Evolutionary conservation across 2,888 invertebrate species (phyloP), one percentile per base, ranked within the genome.

Genomic region (Eupithecia abbreviata): DNA sequence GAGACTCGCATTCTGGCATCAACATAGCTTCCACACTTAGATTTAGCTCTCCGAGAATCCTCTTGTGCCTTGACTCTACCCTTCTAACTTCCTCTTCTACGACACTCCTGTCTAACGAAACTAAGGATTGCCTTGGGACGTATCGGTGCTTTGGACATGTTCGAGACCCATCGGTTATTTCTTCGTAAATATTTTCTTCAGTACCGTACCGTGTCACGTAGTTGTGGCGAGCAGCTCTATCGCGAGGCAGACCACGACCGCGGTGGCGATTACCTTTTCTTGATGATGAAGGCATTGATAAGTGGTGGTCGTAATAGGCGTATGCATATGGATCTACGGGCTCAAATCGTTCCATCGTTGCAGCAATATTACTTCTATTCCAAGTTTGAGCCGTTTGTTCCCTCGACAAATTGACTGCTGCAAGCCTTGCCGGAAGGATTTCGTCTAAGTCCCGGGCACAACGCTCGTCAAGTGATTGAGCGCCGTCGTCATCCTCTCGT

Each of bases 1-100:
- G 96, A 82, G 95, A 96, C 92, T 96, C 96, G 80, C 96, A 96
- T 86, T 97, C 96, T 30, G 98, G 98, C 98, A 98, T 98, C 82
- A 98, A 92, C 98, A 98, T 98, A 69, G 98, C 98, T 93, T 98
- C 98, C 68, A 97, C 97, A 84, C 98, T 97, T 79, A 98, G 96
- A 95, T 98, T 98, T 78, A 98, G 94, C 91, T 98, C 98, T 68
- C 98, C 98, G 81, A 98, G 95, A 83, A 98, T 97, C 87, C 97
- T 96, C 85, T 97, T 96, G 92, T 98, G 98, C 76, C 97, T 96
- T 81, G 97, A 97, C 90, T 98, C 98, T 72, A 98, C 98, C 82
- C 97, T 96, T 73, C 97, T 96, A 74, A 98, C 97, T 92, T 98
- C 98, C 90, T 98, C 98, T 87, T 97, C 98, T 58, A 98, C 97